These are phyloP conservation scores for Prenolepis imparis DNA, from an alignment of 2,888 invertebrate species.

Conservation along the genomic window DNA sequence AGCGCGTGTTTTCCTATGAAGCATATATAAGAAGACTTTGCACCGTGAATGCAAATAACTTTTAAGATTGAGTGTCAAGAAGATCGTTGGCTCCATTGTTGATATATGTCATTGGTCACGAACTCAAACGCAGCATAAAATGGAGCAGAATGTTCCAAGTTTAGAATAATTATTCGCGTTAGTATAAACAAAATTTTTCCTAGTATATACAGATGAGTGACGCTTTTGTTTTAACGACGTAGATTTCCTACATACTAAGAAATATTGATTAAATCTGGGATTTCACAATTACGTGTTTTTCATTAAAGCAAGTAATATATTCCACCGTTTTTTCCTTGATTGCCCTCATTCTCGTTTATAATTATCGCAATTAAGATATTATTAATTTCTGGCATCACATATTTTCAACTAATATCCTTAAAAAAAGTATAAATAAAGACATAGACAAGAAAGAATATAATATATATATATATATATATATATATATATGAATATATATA, in stretches of 20 bases:
- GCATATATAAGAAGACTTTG: slow-evolving; percentile 46
- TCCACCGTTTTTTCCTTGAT: neutral
- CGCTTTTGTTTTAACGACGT: neutral
- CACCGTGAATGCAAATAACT: slow-evolving; percentile 40
- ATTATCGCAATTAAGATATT: neutral
- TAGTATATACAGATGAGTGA: neutral
- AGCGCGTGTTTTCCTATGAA: slow-evolving; percentile 8
- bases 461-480: too few relatives aligned
- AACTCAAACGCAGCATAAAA: neutral
- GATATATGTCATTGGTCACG: slow-evolving; percentile 28
- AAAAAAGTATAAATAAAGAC: neutral
- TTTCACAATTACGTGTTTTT: slow-evolving; percentile 26
- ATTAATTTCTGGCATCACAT: neutral
- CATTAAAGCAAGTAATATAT: neutral
- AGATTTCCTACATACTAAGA: neutral
- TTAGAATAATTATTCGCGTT: neutral
- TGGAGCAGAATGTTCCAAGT: neutral
- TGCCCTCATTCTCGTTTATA: neutral
- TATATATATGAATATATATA: neutral
- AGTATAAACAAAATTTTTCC: slow-evolving; percentile 1
- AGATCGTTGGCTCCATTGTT: slow-evolving; percentile 23
- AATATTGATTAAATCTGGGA: slow-evolving; percentile 16
- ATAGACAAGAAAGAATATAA: neutral
- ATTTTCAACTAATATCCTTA: neutral
- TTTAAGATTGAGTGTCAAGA: slow-evolving; percentile 27